Conservation (phyloP, 2,113 vertebrate genomes). For the Axis porcinus region DNA sequence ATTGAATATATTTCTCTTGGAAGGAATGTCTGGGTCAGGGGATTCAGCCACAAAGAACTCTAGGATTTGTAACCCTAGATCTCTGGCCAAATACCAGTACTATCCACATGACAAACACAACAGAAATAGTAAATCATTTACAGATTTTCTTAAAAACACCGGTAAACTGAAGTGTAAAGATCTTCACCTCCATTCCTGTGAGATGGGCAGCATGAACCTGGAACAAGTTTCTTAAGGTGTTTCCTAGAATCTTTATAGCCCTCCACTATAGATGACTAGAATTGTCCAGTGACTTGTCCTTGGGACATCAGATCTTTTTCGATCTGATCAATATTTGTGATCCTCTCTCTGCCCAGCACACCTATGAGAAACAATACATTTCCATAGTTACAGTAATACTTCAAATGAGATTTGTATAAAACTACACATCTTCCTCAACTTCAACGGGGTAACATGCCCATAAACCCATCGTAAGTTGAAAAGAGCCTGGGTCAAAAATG, state of each 20-base stretch:
- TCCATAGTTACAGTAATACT: background rate
- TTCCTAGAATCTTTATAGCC: background rate
- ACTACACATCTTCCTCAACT: background rate
- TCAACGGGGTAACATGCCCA: background rate
- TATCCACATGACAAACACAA: background rate
- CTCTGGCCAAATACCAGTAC: background rate
- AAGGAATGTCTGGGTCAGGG: background rate
- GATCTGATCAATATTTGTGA: background rate
- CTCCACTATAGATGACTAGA: background rate
- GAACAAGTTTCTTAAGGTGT: background rate
- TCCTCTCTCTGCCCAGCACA: background rate
- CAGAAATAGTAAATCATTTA: background rate
- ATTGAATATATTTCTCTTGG: background rate
- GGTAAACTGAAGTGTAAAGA: background rate
- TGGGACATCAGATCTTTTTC: background rate
- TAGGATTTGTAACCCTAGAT: background rate
- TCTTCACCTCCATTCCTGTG: background rate
- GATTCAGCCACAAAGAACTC: background rate
- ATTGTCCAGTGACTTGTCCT: background rate
- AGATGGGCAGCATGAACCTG: background rate
- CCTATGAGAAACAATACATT: background rate
- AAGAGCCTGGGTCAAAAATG: background rate
- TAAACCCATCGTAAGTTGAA: background rate
- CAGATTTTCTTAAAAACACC: background rate
- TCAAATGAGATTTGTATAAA: background rate